Conservation (phyloP, 2,797 vertebrate genomes). For the Typhlichthys eigenmanni region DNA sequence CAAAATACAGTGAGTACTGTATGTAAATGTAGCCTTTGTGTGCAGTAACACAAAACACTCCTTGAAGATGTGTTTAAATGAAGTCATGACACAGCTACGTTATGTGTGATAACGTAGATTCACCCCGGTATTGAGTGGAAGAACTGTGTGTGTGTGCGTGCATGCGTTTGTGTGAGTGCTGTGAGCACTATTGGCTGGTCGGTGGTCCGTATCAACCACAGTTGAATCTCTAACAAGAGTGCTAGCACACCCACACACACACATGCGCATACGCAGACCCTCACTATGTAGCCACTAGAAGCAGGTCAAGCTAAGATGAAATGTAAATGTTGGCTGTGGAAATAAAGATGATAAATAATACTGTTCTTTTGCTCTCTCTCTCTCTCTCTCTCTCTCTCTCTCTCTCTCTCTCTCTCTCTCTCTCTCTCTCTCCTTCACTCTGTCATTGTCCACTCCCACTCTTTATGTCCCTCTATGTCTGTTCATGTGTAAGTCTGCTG, state of each 20-base stretch:
- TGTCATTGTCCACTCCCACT: neutral
- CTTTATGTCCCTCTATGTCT: neutral
- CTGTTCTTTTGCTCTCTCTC: neutral
- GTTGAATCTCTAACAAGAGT: neutral
- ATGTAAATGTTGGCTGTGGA: conserved; percentile 14
- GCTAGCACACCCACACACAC: conserved; percentile 5
- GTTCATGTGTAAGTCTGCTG: neutral
- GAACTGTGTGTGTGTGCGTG: conserved; percentile 1
- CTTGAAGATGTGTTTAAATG: neutral
- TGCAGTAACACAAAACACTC: neutral
- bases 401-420: neutral
- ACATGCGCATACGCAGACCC: neutral
- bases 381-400: neutral
- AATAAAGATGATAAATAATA: neutral
- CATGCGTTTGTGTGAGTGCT: neutral
- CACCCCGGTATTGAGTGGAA: neutral
- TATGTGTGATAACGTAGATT: neutral
- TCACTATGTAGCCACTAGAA: neutral
- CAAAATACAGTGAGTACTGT: too few relatives aligned
- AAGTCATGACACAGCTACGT: neutral
- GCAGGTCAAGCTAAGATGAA: conserved; percentile 11
- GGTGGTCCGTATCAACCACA: neutral
- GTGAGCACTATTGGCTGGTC: neutral
- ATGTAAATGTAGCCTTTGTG: too few relatives aligned
- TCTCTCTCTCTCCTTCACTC: neutral